Conservation (phyloP, 2,888 invertebrate genomes). For the Morpho deidamia region DNA sequence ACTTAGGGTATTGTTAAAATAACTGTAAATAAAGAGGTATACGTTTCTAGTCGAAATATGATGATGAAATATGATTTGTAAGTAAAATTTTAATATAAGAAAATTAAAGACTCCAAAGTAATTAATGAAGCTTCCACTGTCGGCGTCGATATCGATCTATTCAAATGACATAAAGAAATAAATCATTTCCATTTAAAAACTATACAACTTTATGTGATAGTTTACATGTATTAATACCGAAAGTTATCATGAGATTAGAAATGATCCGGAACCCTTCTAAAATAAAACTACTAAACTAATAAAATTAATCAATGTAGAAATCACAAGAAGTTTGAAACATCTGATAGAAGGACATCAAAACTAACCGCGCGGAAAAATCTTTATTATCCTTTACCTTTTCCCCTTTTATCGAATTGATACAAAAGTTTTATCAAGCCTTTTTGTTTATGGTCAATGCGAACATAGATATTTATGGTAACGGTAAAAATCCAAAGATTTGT, state of each 20-base stretch:
- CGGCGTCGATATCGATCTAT: no score
- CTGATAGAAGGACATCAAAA: slow-evolving; percentile 49
- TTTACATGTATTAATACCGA: background rate
- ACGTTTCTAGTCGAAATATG: background rate
- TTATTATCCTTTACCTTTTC: slow-evolving; percentile 39
- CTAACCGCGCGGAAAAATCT: slow-evolving; percentile 48
- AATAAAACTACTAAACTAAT: slow-evolving; percentile 11
- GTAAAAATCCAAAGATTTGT: no score
- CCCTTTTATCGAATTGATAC: slow-evolving; percentile 7
- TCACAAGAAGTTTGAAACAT: slow-evolving; percentile 26
- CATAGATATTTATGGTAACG: background rate
- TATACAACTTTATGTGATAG: no score
- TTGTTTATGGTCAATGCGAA: slow-evolving; percentile 7
- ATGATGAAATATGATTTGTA: no score
- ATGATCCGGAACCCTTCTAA: slow-evolving; percentile 1
- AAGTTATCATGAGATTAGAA: background rate
- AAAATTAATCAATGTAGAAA: slow-evolving; percentile 25
- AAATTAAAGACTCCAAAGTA: no score
- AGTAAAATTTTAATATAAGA: background rate
- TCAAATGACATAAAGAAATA: no score
- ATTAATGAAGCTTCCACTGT: no score
- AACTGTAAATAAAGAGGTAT: no score
- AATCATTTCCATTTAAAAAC: no score
- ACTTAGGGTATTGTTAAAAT: no score
- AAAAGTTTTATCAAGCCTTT: slow-evolving; percentile 8